Evolutionary conservation across 2,113 vertebrate species (phyloP), one percentile per base, ranked within the genome.

Genomic region (Larimichthys crocea): DNA sequence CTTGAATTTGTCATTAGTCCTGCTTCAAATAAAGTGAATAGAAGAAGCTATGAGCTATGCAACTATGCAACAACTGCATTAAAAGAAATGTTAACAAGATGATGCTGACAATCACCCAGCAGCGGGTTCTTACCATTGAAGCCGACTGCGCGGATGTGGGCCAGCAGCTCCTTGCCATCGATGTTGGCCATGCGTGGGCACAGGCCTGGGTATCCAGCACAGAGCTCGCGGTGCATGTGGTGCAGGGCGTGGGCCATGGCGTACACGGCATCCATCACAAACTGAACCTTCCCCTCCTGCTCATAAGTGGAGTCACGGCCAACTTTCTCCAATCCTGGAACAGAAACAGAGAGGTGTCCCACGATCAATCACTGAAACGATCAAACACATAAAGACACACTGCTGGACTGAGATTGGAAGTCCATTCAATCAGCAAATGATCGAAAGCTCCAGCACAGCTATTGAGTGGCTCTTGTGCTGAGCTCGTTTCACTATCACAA

Each of bases 241-340:
- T 99, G 96, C 66, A 99, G 94, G 3, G 98, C 97, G 48, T 99
- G 96, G 24, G 98, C 98, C 98, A 99, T 97, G 84, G 97, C 96
- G 72, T 98, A 99, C 0, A 98, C 98, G 0, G 98, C 98, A 56
- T 99, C 98, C 81, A 99, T 99, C 76, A 99, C 98, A 91, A 99
- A 99, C 80, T 99, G 98, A 16, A 99, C 98, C 88, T 99, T 99
- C 26, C 98, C 98, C 87, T 99, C 98, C 91, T 99, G 98, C 69
- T 99, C 98, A 15, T 98, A 99, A 49, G 93, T 93, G 8, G 98
- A 99, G 91, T 99, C 97, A 61, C 97, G 95, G 0, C 97, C 97
- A 64, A 99, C 97, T 83, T 98, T 95, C 93, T 99, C 98, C 91
- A 98, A 82, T 1, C 97, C 98, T 99, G 84, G 74, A 53, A 72